Evolutionary conservation across 2,797 vertebrate species (phyloP).

Genomic region (Mallotus villosus): DNA sequence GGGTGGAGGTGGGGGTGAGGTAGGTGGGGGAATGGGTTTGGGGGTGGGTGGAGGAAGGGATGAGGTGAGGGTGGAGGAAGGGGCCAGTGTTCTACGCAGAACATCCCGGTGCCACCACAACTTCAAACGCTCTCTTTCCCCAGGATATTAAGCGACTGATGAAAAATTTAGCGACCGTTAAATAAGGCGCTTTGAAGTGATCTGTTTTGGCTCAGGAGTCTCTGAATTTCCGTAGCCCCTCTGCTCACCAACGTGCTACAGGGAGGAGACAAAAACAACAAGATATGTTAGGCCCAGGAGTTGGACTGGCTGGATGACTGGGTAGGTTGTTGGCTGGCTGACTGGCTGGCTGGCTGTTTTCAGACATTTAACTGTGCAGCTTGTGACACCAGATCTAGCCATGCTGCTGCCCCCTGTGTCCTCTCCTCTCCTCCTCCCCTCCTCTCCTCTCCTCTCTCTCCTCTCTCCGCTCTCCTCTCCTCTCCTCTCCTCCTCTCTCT

Average conservation of each 20-base stretch:
- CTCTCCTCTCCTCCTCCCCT: constrained; percentile 15
- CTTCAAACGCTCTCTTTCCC: constrained; percentile 86
- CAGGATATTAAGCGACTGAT: constrained; percentile 87
- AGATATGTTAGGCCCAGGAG: constrained; percentile 59
- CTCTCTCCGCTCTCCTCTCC: constrained; percentile 6
- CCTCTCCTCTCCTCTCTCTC: constrained; percentile 12
- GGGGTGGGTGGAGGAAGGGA: constrained; percentile 43
- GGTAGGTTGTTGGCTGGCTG: background rate
- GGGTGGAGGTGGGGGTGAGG: constrained; percentile 10
- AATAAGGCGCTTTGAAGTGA: constrained; percentile 88
- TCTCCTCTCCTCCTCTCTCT: too few species aligned
- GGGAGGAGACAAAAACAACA: constrained; percentile 28
- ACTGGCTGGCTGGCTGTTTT: constrained; percentile 5
- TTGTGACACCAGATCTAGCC: constrained; percentile 35
- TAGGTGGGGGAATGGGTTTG: constrained; percentile 16
- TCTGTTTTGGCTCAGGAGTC: constrained; percentile 84
- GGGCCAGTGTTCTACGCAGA: constrained; percentile 73
- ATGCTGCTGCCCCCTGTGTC: constrained; percentile 7
- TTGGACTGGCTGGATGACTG: constrained; percentile 29
- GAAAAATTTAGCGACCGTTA: constrained; percentile 87
- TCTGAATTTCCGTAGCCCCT: constrained; percentile 80
- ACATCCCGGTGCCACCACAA: constrained; percentile 79
- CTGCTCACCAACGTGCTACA: constrained; percentile 62
- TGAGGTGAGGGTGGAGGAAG: constrained; percentile 52
- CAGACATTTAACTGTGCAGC: constrained; percentile 53